Percentiles rank a stretch among this genome's conserved stretches.
Conservation (phyloP, 2,797 vertebrate genomes). For the Oreochromis grahami region DNA sequence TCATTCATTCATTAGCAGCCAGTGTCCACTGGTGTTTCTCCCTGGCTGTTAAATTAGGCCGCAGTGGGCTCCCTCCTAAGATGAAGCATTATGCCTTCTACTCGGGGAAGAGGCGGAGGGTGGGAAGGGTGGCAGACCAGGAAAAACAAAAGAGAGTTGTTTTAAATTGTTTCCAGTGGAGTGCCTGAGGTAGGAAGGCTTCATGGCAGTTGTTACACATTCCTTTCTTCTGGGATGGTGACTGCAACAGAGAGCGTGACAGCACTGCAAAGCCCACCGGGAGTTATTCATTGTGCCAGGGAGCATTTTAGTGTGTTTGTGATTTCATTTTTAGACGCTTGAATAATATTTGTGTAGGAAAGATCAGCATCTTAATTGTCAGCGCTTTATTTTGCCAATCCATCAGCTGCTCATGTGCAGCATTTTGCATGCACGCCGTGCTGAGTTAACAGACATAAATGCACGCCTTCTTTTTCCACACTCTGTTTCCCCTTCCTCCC, state of each 20-base stretch:
- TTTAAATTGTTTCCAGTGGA: constrained; percentile 57
- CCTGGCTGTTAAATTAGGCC: constrained; percentile 54
- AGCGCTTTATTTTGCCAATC: constrained; percentile 48
- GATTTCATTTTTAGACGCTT: constrained; percentile 20
- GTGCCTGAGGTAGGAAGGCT: constrained; percentile 53
- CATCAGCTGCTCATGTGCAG: constrained; percentile 40
- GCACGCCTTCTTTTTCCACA: constrained; percentile 19
- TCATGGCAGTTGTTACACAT: constrained; percentile 43
- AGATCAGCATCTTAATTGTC: constrained; percentile 61
- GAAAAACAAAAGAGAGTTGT: constrained; percentile 51
- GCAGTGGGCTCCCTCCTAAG: constrained; percentile 42
- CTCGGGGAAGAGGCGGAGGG: constrained; percentile 27
- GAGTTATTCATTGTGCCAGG: constrained; percentile 45
- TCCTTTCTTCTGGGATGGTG: constrained; percentile 49
- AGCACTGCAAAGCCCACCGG: constrained; percentile 38
- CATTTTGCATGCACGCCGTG: constrained; percentile 36
- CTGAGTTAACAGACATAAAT: constrained; percentile 51
- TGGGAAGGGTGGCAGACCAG: constrained; percentile 20
- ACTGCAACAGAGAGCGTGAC: constrained; percentile 46
- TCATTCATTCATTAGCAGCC: constrained; percentile 70
- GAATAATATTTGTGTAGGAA: constrained; percentile 16
- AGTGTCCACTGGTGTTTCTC: constrained; percentile 54
- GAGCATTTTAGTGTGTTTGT: constrained; percentile 26
- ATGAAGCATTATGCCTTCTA: constrained; percentile 61
- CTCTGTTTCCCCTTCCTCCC: constrained; percentile 17